Evolutionary conservation across 2,797 vertebrate species (phyloP), one percentile per base, ranked within the genome.

Genomic region (Arremon brunneinucha): DNA sequence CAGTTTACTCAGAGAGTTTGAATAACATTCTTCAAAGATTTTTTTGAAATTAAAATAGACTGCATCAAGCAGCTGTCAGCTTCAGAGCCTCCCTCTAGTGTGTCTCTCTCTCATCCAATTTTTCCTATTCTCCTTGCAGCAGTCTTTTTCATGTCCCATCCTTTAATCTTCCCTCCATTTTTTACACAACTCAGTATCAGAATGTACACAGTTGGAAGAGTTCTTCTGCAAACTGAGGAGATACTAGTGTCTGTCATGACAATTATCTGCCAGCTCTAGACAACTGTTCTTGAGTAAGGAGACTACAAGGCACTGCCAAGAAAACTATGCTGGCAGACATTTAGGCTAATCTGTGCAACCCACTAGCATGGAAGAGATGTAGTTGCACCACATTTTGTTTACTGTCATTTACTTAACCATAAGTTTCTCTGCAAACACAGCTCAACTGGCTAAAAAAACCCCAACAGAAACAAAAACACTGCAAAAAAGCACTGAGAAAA

Each of bases 201-300:
- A 89, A 91, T 32, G 50, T 22, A 56, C 57, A 50, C 89, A 94
- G 87, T 83, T 81, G 67, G 79, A 89, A 83, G 62, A 78, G 39
- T 35, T 78, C 11, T 80, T 78, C 87, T 64, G 59, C 76, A 91
- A 71, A 57, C 57, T 65, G 77, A 75, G 46, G n/a, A 87, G 72
- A 62, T 44, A 67, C 44, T 56, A 75, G 56, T 86, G 89, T 83
- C 82, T 88, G 80, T 55, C 83, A 35, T 6, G 41, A 80, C 64
- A 71, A 63, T 63, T 56, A 83, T 69, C 72, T 94, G 88, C 76
- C 79, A 94, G 72, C 69, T 91, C 79, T 32, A 94, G 75, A 91
- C 68, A 94, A 83, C 65, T 78, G 76, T 30, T 91, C 50, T 62
- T 41, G n/a, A 74, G 24, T 24, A 55, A 88, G 64, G 8, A 90